Evolutionary conservation across 2,113 vertebrate genomes (phyloP).

Genomic region (Phocoena sinus): DNA sequence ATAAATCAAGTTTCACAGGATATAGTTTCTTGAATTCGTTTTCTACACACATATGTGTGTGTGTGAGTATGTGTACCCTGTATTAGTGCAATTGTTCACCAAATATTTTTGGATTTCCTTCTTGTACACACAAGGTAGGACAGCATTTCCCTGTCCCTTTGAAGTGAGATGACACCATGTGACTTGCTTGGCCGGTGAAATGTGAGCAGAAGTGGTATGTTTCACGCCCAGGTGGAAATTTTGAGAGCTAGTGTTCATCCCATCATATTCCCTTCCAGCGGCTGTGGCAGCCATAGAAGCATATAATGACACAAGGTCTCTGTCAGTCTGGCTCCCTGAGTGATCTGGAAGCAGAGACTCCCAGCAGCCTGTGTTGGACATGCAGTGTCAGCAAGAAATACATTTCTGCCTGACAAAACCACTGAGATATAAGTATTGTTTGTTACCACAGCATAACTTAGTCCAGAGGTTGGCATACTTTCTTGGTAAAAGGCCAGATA

Average conservation of each 20-base stretch:
- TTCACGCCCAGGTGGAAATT: neutral
- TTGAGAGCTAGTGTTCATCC: neutral
- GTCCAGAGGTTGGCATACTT: neutral
- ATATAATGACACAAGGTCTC: neutral
- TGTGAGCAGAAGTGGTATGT: neutral
- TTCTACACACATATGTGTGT: neutral
- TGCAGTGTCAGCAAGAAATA: neutral
- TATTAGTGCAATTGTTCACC: neutral
- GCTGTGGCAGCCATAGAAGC: neutral
- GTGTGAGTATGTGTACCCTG: neutral
- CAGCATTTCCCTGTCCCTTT: neutral
- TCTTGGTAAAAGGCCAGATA: neutral
- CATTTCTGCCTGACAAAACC: neutral
- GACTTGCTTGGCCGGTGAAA: neutral
- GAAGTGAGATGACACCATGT: neutral
- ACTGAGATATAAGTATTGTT: neutral
- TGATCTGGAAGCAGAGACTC: neutral
- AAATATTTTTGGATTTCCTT: neutral
- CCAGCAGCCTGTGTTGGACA: neutral
- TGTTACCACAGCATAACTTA: neutral
- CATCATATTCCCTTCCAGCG: neutral
- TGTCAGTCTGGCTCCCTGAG: neutral
- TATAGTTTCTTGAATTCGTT: neutral
- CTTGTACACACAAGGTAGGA: neutral
- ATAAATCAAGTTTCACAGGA: neutral